Evolutionary conservation across 2,113 vertebrate species (phyloP).

Genomic region (Sturnus vulgaris): DNA sequence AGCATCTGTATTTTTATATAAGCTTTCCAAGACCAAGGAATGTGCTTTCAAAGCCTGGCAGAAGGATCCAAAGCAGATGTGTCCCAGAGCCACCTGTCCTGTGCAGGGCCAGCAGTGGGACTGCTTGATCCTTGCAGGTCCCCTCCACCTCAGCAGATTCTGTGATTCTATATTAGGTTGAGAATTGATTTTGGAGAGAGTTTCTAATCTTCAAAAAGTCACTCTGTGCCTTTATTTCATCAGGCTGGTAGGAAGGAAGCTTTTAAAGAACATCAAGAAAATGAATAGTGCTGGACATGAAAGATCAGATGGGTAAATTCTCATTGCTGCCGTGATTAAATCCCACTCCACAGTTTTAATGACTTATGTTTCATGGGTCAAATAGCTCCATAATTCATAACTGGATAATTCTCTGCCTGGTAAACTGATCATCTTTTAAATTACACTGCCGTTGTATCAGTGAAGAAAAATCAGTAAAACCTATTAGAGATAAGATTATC

Average conservation of each 20-base stretch:
- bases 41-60: not conserved
- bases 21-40: not conserved
- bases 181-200: not conserved
- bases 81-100: not conserved
- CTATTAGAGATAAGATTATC: conserved; percentile 6
- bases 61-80: not conserved
- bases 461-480: conserved; percentile 5
- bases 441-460: not conserved
- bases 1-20: not conserved
- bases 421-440: conserved; percentile 23
- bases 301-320: conserved; percentile 21
- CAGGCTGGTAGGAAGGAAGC: not conserved
- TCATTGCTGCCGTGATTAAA: conserved; percentile 22
- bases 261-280: conserved; percentile 18
- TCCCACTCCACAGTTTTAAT: not conserved
- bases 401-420: not conserved
- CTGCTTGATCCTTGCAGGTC: not conserved
- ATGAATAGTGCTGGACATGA: not conserved
- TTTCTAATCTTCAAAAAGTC: not conserved
- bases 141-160: not conserved
- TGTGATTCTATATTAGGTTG: not conserved
- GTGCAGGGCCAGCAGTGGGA: not conserved
- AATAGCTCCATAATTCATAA: not conserved
- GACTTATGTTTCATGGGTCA: conserved; percentile 8
- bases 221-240: not conserved